phyloP scores from a whole-genome alignment of 2,797 vertebrate species.

The Manis pentadactyla region DNA sequence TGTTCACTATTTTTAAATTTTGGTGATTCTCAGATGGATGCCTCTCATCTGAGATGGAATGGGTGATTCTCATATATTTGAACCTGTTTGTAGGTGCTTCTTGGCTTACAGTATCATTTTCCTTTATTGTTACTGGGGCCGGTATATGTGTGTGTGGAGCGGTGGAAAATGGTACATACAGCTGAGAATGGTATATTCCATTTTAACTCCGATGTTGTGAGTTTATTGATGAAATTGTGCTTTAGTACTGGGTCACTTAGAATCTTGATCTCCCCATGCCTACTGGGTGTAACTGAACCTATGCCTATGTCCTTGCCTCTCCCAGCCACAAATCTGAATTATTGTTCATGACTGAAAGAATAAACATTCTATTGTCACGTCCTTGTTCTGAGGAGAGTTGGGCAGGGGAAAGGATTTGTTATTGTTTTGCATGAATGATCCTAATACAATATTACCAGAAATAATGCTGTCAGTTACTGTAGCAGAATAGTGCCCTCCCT shows the following conservation, averaged over 20 bases:
- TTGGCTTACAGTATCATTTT: background rate
- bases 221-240: background rate
- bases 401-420: background rate
- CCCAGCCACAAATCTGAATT: background rate
- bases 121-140: background rate
- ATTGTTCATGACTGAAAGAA: background rate
- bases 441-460: background rate
- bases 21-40: background rate
- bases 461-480: background rate
- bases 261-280: background rate
- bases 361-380: background rate
- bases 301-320: background rate
- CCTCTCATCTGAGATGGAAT: no score
- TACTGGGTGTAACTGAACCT: background rate
- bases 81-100: background rate
- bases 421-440: background rate
- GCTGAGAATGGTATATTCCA: background rate
- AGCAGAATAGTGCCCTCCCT: background rate
- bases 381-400: background rate
- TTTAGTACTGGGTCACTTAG: background rate
- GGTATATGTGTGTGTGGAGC: background rate
- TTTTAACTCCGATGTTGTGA: background rate
- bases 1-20: background rate
- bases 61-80: background rate
- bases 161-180: background rate